Conservation (phyloP, 2,113 vertebrate species). For the Alexandromys fortis region DNA sequence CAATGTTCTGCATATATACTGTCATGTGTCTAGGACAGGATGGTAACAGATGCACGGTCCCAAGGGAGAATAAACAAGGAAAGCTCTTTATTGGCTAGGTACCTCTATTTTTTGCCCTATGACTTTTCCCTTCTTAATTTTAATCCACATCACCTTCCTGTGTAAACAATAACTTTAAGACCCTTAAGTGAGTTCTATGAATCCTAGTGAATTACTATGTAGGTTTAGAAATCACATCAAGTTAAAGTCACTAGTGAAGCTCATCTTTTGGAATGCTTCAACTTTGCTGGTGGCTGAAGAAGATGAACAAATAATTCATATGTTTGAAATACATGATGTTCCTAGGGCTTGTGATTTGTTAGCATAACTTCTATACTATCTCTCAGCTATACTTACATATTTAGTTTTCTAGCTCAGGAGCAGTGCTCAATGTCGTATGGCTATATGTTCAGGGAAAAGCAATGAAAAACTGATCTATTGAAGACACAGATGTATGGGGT, state of each 20-base stretch:
- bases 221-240: slow-evolving; percentile 6
- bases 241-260: background rate
- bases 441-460: background rate
- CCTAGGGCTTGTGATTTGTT: background rate
- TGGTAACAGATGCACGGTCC: background rate
- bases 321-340: slow-evolving; percentile 45
- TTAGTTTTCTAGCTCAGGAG: slow-evolving; percentile 29
- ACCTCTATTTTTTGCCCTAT: background rate
- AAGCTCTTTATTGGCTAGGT: background rate
- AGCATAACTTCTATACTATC: background rate
- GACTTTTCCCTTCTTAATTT: slow-evolving; percentile 5
- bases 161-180: background rate
- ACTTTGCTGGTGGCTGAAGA: background rate
- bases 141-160: background rate
- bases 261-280: background rate
- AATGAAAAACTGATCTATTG: slow-evolving; percentile 17
- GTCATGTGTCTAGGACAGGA: background rate
- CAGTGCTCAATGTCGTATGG: background rate
- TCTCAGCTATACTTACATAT: background rate
- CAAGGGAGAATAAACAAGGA: background rate
- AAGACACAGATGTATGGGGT: background rate
- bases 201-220: slow-evolving; percentile 1
- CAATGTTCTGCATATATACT: background rate
- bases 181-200: slow-evolving; percentile 41
- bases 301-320: slow-evolving; percentile 53